Base-by-base conservation (phyloP, 1,140 invertebrate species). In the Pseudomyrmex sp. region DNA sequence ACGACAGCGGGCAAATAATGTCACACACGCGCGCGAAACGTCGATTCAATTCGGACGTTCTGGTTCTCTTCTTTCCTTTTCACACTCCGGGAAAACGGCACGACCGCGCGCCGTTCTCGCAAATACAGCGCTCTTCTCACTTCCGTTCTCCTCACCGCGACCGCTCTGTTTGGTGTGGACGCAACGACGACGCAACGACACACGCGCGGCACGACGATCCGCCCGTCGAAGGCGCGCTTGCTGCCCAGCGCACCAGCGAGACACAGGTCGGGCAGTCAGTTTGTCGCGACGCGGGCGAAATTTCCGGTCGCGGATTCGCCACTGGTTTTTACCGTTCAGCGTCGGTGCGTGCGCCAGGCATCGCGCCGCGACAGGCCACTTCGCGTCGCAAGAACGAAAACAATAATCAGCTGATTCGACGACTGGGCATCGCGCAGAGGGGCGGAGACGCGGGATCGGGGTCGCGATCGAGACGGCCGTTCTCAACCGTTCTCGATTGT, bases 341-440 rank as follows among this genome's bases (percentile, higher is more conserved):
- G 46, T 58, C 23, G 15, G 66, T 46, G n/a, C 72, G 23, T 65
- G 54, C 52, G 18, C 18, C 15, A 70, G 5, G 48, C 13, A 26
- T 59, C 50, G 58, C 63, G 50, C 69, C 20, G 63, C 73, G 61
- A 79, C 63, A 15, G 58, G 23, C 80, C 56, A 66, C 65, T 86
- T 69, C 75, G 54, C 65, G 73, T 86, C 66, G 50, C 9, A 80
- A 89, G 85, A 88, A 92, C 86, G 90, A 92, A 92, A 92, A 92
- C 91, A 92, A 90, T 91, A 92, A 92, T 92, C 91, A 92, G 91
- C 91, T 92, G 91, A 91, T 92, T 90, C 79, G 75, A 66, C 69
- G 77, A 75, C 66, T 61, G 69, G 77, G 69, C 58, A 46, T 12
- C 23, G 18, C 46, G 66, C 20, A 73, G 61, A 62, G 72, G 20